Base-by-base conservation (phyloP, 2,113 vertebrate genomes). In the Lipophrys pholis region DNA sequence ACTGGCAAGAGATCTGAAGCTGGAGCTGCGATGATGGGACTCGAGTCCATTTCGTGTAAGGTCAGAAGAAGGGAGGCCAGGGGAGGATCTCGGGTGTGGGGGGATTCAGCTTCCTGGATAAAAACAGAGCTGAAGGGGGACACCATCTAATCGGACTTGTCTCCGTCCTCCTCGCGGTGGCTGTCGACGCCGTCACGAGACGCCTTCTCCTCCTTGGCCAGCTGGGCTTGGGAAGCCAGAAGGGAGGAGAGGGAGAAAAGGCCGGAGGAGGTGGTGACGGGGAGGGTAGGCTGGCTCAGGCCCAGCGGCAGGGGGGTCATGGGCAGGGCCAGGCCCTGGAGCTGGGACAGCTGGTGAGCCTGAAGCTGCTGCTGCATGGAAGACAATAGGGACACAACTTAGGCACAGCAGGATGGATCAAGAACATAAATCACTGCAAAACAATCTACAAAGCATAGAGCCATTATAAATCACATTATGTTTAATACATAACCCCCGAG, bases 261-360 rank as follows among this genome's bases (percentile, higher is more conserved):
- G 57, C 97, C 97, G 0, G 95, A 94, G 90, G 96, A 95, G 0
- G 96, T 94, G 64, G 96, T 97, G 87, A 98, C 96, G 0, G 96
- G 97, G 56, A 98, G 93, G 0, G 95, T 92, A 0, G 96, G 96
- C 1, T 95, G 96, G 90, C 96, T 97, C 51, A 99, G 93, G 61
- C 97, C 97, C 93, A 99, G 94, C 0, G 97, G 97, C 63, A 99
- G 94, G 0, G 96, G 96, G 41, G 96, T 96, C 95, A 99, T 95
- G 51, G 97, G 97, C 89, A 99, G 93, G 39, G 97, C 97, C 63
- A 99, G 94, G 7, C 97, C 97, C 93, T 99, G 97, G 76, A 99
- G 96, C 95, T 99, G 97, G 0, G 97, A 99, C 86, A 99, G 95
- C 95, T 99, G 97, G 90, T 99, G 97, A 74, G 97, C 97, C 85